Conservation (phyloP, 2,797 vertebrate species). For the Clamator glandarius region DNA sequence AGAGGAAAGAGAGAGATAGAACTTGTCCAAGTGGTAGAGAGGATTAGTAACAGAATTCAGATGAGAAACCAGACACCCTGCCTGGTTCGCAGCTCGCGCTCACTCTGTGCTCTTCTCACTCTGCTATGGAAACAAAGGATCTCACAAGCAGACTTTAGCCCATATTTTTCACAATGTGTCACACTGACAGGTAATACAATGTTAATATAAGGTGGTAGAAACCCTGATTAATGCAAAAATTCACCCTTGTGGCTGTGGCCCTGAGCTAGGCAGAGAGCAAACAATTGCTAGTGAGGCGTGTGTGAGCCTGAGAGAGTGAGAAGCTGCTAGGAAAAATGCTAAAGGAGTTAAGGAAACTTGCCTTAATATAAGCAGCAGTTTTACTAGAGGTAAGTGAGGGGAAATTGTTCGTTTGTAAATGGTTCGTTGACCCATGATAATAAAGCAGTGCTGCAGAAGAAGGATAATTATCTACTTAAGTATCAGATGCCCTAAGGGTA, state of each 20-base stretch:
- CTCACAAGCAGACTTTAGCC: background rate
- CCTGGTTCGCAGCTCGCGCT: background rate
- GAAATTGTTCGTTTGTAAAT: constrained; percentile 78
- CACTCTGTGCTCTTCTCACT: background rate
- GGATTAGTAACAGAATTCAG: background rate
- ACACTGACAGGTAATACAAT: background rate
- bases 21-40: background rate
- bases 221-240: background rate
- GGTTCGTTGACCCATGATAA: constrained; percentile 79
- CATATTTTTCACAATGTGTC: background rate
- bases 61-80: background rate
- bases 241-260: background rate
- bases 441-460: constrained; percentile 73
- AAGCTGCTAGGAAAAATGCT: background rate
- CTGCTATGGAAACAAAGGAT: background rate
- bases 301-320: background rate
- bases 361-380: constrained; percentile 52
- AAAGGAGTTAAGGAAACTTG: constrained; percentile 12
- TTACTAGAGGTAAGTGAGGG: constrained; percentile 74
- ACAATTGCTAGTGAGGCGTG: background rate
- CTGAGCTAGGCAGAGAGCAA: constrained; percentile 8
- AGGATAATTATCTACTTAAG: constrained; percentile 81
- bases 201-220: background rate
- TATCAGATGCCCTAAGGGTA: constrained; percentile 74
- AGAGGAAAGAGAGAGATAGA: background rate